Base-by-base conservation (phyloP, 2,888 invertebrate genomes). In the Athripsodes cinereus region DNA sequence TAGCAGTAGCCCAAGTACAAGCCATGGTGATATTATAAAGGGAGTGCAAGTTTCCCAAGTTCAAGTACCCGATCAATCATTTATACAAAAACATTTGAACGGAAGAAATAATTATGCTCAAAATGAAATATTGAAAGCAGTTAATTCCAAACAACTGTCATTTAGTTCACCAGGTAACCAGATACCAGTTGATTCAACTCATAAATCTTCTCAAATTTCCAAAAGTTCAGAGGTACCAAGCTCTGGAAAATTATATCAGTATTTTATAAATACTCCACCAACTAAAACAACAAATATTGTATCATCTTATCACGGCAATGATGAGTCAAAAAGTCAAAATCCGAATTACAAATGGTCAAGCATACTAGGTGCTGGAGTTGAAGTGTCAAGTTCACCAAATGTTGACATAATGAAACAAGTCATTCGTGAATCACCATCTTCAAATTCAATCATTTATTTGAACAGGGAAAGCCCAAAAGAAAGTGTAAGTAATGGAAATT, bases 31-130 rank as follows among this genome's bases (percentile, higher is more conserved):
- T 31, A 57, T 64, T 11, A 48, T 64, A 2, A 64, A 60, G 57
- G 64, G 64, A 21, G 59, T 64, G 18, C 58, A 60, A 18, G 49
- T 64, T 21, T 60, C 64, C 2, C 57, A 56, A 40, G 60, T 62
- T 2, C 48, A 57, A 44, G 40, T 57, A 1, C 64, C 62, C n/a
- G 59, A 62, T 19, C 58, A 52, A 19, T 46, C 57, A 5, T 60
- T 46, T 40, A 8, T 40, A 13, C 40, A 40, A 52, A 60, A 61
- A 13, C 18, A 22, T 50, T 10, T 13, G 8, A 50, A 50, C 13
- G 50, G 22, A 19, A 47, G 16, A 20, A 47, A 47, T 20, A 5
- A 3, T 3, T 21, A 47, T 47, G 11, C 10, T 19, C 47, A 55
- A 53, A 26, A 53, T 46, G 53, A 53, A 46, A 13, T 44, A 53